phyloP scores from a whole-genome alignment of 2,797 vertebrate genomes.

The Prionace glauca region DNA sequence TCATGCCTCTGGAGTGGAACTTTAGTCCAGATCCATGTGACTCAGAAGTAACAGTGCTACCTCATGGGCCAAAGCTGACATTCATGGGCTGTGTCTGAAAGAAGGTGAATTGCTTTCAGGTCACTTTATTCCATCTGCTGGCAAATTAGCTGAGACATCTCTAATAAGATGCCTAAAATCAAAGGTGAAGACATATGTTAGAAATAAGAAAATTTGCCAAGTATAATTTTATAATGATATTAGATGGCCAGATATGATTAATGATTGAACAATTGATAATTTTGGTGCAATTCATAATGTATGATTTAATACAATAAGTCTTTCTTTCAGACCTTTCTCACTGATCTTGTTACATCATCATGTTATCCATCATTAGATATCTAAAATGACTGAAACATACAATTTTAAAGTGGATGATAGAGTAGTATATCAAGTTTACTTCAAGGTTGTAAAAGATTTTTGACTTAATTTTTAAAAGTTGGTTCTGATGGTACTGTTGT shows the following conservation, averaged over 20 bases:
- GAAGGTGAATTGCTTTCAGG: neutral
- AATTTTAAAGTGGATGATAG: neutral
- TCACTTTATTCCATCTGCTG: neutral
- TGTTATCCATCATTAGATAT: neutral
- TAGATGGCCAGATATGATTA: neutral
- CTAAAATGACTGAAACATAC: neutral
- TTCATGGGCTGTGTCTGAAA: neutral
- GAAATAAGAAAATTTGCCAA: neutral
- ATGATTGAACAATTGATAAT: neutral
- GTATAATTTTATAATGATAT: neutral
- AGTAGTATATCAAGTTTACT: neutral
- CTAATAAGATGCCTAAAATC: neutral
- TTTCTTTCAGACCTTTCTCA: too few species aligned
- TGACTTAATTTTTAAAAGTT: neutral
- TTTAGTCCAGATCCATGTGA: too few species aligned
- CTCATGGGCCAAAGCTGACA: too few species aligned
- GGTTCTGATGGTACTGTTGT: neutral
- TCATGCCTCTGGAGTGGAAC: too few species aligned
- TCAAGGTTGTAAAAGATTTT: neutral
- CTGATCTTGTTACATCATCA: too few species aligned
- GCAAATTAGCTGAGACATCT: neutral
- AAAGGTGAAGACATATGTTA: neutral
- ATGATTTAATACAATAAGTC: too few species aligned
- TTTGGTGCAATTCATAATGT: neutral
- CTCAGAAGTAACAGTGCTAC: too few species aligned